Percentiles rank a stretch among this genome's conserved stretches.
Conservation (phyloP, 2,797 vertebrate genomes). For the Oreonectes daqikongensis region DNA sequence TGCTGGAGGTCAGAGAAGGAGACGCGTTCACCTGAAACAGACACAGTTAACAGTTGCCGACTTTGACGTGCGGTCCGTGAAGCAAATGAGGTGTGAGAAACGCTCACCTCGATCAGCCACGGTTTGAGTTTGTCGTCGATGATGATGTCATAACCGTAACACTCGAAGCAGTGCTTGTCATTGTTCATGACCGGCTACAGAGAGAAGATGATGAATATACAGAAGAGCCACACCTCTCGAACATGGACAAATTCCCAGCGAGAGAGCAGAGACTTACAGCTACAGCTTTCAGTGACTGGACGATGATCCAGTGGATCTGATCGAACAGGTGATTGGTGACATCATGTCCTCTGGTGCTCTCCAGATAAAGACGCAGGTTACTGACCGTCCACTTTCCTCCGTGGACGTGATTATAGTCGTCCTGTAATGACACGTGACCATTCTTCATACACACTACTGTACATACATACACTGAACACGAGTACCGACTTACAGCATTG, state of each 20-base stretch:
- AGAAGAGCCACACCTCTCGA: too few species aligned
- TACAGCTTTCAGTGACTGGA: conserved; percentile 95
- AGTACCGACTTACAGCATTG: too few species aligned
- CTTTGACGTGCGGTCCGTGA: too few species aligned
- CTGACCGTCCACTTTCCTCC: conserved; percentile 98
- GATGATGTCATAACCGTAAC: conserved; percentile 98
- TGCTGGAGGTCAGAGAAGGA: conserved; percentile 96
- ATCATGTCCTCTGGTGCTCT: conserved; percentile 94
- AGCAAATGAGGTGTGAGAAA: background rate
- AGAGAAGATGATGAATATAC: background rate
- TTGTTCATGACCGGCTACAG: conserved; percentile 96
- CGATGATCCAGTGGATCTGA: conserved; percentile 97
- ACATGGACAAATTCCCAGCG: too few species aligned
- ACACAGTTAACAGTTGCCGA: background rate
- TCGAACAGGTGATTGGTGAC: conserved; percentile 94
- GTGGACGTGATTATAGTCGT: conserved; percentile 97
- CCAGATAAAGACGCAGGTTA: conserved; percentile 92
- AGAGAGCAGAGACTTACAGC: conserved; percentile 75
- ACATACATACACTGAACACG: too few species aligned
- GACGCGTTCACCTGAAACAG: conserved; percentile 91
- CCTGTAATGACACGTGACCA: conserved; percentile 69
- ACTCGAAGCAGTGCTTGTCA: conserved; percentile 98
- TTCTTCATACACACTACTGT: background rate
- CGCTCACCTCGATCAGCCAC: conserved; percentile 93
- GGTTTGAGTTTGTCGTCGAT: conserved; percentile 97